Percentiles rank a stretch among this genome's conserved stretches.
These are phyloP conservation scores for Epiblema foenella DNA, from an alignment of 2,888 invertebrate genomes.

Conservation along the genomic window DNA sequence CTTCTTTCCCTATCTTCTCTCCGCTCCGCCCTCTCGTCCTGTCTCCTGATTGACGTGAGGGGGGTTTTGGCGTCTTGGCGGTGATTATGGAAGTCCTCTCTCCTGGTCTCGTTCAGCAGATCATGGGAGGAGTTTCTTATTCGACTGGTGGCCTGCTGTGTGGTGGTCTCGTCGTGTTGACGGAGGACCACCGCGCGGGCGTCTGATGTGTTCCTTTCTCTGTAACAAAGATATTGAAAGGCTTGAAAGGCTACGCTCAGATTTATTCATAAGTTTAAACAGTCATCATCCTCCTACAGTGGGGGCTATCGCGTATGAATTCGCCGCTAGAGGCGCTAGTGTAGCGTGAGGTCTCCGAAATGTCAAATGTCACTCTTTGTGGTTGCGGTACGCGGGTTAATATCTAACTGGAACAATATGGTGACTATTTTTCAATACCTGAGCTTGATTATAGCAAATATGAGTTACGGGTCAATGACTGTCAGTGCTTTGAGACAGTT, in stretches of 20 bases:
- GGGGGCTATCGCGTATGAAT: too few relatives aligned
- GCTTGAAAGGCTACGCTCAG: not conserved
- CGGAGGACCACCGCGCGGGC: conserved; percentile 73
- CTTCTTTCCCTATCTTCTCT: conserved; percentile 56
- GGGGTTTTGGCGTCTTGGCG: not conserved
- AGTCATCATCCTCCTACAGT: too few relatives aligned
- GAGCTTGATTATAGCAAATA: too few relatives aligned
- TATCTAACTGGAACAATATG: too few relatives aligned
- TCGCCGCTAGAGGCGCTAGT: too few relatives aligned
- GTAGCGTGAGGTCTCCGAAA: too few relatives aligned
- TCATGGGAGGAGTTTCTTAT: conserved; percentile 58
- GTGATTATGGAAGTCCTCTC: conserved; percentile 54
- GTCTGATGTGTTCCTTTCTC: conserved; percentile 81
- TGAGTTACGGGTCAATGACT: too few relatives aligned
- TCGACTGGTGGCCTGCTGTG: conserved; percentile 79
- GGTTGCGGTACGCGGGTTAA: too few relatives aligned
- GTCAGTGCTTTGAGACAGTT: too few relatives aligned
- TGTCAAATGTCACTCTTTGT: too few relatives aligned
- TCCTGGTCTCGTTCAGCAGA: conserved; percentile 41
- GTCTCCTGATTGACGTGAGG: conserved; percentile 67
- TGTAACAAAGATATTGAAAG: conserved; percentile 58
- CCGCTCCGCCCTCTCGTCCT: conserved; percentile 54
- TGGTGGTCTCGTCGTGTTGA: conserved; percentile 81
- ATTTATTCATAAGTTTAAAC: not conserved
- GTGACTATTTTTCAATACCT: too few relatives aligned